Evolutionary conservation across 2,113 vertebrate species (phyloP), one percentile per base, ranked within the genome.

Genomic region (Aptenodytes patagonicus): DNA sequence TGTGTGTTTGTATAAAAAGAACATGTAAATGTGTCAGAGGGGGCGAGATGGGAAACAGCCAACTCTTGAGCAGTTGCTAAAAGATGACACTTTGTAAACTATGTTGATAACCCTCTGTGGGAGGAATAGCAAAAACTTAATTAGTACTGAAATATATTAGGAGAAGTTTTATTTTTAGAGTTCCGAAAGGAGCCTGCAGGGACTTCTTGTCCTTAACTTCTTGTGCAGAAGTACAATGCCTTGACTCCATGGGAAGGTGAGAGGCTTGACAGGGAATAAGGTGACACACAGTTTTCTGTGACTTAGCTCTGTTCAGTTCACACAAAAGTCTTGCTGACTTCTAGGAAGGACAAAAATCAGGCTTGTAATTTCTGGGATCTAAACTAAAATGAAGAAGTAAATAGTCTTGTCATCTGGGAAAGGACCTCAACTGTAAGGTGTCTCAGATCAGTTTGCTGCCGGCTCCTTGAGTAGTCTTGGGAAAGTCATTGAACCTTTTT

Each of bases 131-230:
- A 97, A 98, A 98, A 98, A 97, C 97, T 97, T 97, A 98, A 98
- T 99, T 98, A 98, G 97, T 97, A 97, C 97, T 98, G 98, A 98
- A 95, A 98, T 98, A 98, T 98, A 98, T 98, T 97, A 97, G 87
- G 46, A 81, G 51, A 77, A 94, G 95, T 76, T 77, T 73, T 94
- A 90, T 98, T 98, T 98, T 98, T 90, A 97, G 90, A 91, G 36
- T 68, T 90, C 60, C 4, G 15, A 62, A 95, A 71, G 44, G 31
- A 93, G 22, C 32, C 52, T 83, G 13, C 28, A 68, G 84, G 34
- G 32, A 31, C 11, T 69, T 73, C 62, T 89, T 73, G 57, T 79
- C 64, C 81, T 54, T 76, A 85, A 40, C 44, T 22, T 86, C 82
- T 70, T 49, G 24, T 55, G 38, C 11, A 77, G 32, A 81, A 55